Evolutionary conservation across 2,113 vertebrate species (phyloP).

Genomic region (Eonycteris spelaea): DNA sequence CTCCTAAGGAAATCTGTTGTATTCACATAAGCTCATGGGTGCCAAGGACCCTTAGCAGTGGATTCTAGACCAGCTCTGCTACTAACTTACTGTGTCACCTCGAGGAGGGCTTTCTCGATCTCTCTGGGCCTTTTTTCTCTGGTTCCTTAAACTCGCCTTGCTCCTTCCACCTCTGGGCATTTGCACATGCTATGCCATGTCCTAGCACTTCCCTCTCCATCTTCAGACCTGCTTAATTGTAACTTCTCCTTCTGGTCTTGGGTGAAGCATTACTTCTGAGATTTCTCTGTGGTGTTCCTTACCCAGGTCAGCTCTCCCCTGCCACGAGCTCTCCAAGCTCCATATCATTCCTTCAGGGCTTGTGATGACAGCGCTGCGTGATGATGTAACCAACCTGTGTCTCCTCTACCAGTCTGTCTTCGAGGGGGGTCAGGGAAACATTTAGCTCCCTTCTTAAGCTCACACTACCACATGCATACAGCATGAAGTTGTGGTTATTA

Average conservation of each 20-base stretch:
- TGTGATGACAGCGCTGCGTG: accelerated
- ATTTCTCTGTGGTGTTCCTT: not conserved
- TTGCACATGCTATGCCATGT: not conserved
- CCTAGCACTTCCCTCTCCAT: not conserved
- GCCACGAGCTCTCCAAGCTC: too few relatives aligned
- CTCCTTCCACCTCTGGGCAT: not conserved
- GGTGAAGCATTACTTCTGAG: not conserved
- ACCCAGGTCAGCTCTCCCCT: not conserved
- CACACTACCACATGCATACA: not conserved
- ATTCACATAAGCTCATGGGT: not conserved
- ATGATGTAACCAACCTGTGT: not conserved
- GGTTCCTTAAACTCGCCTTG: not conserved
- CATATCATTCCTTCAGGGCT: not conserved
- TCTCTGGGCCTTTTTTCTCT: not conserved
- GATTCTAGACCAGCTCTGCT: not conserved
- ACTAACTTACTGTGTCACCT: not conserved
- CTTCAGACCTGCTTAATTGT: too few relatives aligned
- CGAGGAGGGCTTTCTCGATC: not conserved
- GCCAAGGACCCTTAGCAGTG: not conserved
- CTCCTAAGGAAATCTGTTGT: not conserved
- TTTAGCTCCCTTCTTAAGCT: too few relatives aligned
- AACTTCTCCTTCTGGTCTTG: not conserved
- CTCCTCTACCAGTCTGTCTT: not conserved
- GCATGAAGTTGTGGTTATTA: not conserved
- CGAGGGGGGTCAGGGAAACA: not conserved